phyloP scores from a whole-genome alignment of 2,113 vertebrate genomes.

The Seriola dumerili region DNA sequence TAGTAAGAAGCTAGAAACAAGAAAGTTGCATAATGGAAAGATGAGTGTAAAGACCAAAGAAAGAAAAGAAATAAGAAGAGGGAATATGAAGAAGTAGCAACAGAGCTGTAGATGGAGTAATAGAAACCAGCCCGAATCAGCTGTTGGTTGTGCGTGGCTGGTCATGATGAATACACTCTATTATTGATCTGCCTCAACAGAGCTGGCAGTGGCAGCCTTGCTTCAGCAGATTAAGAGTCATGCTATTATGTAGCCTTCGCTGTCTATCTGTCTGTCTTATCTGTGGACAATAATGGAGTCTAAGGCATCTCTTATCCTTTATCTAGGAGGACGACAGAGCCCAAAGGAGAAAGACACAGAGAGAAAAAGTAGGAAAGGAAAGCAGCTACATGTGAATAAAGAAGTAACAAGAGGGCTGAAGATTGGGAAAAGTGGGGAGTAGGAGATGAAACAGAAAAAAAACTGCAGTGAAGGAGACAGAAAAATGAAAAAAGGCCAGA shows the following conservation, averaged over 20 bases:
- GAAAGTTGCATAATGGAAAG: not conserved
- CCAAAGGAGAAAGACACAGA: not conserved
- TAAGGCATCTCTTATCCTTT: not conserved
- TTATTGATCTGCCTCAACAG: slow-evolving; percentile 63
- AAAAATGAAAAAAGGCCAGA: not conserved
- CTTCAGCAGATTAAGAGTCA: slow-evolving; percentile 48
- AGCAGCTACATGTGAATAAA: slow-evolving; percentile 3
- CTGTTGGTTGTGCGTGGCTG: slow-evolving; percentile 52
- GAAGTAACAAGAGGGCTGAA: slow-evolving; percentile 6
- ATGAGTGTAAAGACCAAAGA: not conserved
- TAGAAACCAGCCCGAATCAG: slow-evolving; percentile 30
- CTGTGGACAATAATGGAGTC: slow-evolving; percentile 19
- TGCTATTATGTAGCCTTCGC: slow-evolving; percentile 7
- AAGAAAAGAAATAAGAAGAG: not conserved
- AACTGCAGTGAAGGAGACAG: not conserved
- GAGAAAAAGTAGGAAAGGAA: not conserved
- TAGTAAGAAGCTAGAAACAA: not conserved
- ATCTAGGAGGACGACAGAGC: slow-evolving; percentile 1
- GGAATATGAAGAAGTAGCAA: not conserved
- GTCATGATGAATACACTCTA: slow-evolving; percentile 49
- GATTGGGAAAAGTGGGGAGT: not conserved
- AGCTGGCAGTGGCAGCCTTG: slow-evolving; percentile 23
- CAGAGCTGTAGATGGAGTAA: slow-evolving; percentile 33
- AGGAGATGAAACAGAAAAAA: not conserved
- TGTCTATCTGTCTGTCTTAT: slow-evolving; percentile 14